Evolutionary conservation across 2,888 invertebrate genomes (phyloP), one percentile per base, ranked within the genome.

Genomic region (Sepiola atlantica): DNA sequence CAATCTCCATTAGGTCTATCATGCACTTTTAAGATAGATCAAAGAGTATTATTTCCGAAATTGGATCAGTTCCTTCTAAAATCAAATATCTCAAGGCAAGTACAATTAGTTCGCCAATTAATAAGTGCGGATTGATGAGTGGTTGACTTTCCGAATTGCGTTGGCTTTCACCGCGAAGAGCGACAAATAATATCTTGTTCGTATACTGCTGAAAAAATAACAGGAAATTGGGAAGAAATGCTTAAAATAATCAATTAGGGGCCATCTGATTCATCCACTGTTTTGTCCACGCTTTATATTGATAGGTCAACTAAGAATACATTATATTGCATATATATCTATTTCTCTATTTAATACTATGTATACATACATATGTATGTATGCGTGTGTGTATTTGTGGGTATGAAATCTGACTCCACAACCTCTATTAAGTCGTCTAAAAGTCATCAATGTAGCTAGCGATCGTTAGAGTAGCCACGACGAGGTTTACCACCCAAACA

Each of bases 141-240:
- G 12, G 77, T n/a, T 77, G n/a, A 14, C 8, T 12, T 32, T 77
- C 77, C n/a, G n/a, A 20, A 32, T 14, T 77, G 0, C 18, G n/a
- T 77, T 77, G 77, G 14, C n/a, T n/a, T 32, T 77, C n/a, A 1
- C 32, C 77, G 77, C 2, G 4, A n/a, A 77, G n/a, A n/a, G 77
- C 32, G n/a, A 77, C 16, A n/a, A 77, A 77, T n/a, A n/a, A 14
- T n/a, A n/a, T 32, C 77, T n/a, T 14, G 16, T 12, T 77, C 14
- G 77, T 2, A 14, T 4, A n/a, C 77, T 77, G 77, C 14, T 77
- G 0, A 3, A 32, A 77, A n/a, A 77, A n/a, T n/a, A 77, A 77
- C 77, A 77, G 77, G 77, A 77, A 77, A 77, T 77, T 77, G 77
- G 77, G 32, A 77, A n/a, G n/a, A 77, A 77, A 61, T 61, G 61